Evolutionary conservation across 2,113 vertebrate species (phyloP), one percentile per base, ranked within the genome.

Genomic region (Leptocoma aspasia): DNA sequence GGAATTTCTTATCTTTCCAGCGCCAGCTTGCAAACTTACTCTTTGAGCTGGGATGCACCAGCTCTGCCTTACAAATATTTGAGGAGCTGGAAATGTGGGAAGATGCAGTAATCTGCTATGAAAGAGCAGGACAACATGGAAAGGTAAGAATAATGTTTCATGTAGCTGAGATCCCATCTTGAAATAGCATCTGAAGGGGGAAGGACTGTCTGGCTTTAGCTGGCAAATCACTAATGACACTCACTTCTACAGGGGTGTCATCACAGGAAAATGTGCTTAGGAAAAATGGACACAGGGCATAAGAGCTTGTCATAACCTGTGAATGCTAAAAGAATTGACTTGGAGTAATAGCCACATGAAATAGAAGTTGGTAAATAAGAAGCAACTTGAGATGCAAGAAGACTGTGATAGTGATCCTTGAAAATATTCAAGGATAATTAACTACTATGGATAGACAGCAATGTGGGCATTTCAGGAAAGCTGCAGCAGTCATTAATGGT

Each of bases 61-160:
- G 97, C 96, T 99, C 99, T 57, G 99, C 99, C 86, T 98, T 99
- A 52, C 98, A 99, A 82, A 96, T 99, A 73, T 99, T 98, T 83
- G 99, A 99, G 94, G 98, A 98, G 87, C 97, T 99, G 72, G 98
- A 99, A 96, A 99, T 99, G 96, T 99, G 99, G 99, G 99, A 99
- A 97, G 99, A 99, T 52, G 98, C 97, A 7, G 98, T 99, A n/a
- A 98, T 99, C 97, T 99, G 99, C 95, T 98, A 99, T 16, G 99
- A 99, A 97, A 98, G 98, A 97, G 95, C 98, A 45, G 99, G 99
- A 65, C 98, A 99, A 68, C 99, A 99, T 47, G 99, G 99, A 69
- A 99, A 99, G 99, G 99, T 99, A 98, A 35, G 95, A 72, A 86
- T 63, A 80, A 54, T 27, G 1, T 1, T 65, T 57, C 68, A 63